Percentiles rank a stretch among this genome's conserved stretches.
These are phyloP conservation scores for Yponomeuta malinellus DNA, from an alignment of 2,888 invertebrate genomes.

Conservation along the genomic window DNA sequence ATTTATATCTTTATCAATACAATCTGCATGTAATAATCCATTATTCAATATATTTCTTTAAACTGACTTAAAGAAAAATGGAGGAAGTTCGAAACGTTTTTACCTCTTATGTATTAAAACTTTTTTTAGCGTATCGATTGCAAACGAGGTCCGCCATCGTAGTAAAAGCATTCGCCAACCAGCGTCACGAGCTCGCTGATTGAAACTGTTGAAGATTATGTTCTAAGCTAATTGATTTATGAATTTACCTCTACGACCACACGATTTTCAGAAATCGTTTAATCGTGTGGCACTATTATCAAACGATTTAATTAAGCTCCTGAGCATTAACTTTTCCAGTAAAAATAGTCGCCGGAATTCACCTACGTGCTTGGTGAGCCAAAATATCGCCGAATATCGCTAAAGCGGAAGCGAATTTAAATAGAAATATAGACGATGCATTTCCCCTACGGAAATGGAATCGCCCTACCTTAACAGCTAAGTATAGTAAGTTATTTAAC, in stretches of 20 bases:
- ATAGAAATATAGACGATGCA: constrained; percentile 58
- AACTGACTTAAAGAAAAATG: no score
- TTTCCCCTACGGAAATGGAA: constrained; percentile 63
- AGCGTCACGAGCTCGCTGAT: no score
- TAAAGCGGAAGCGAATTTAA: constrained; percentile 59
- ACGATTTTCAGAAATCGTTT: background rate
- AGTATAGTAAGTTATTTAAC: background rate
- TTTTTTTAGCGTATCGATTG: no score
- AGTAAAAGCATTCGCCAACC: no score
- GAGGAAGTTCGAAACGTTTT: no score
- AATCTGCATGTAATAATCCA: constrained; percentile 20
- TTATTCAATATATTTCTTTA: constrained; percentile 6
- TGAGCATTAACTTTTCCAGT: background rate
- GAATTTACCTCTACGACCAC: background rate
- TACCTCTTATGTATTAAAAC: no score
- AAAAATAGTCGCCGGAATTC: background rate
- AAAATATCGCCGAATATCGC: background rate
- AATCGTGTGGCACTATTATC: background rate
- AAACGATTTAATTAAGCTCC: background rate
- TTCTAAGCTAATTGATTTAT: background rate
- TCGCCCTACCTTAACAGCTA: constrained; percentile 29
- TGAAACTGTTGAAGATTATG: background rate
- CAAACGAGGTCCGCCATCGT: no score
- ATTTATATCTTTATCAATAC: constrained; percentile 29
- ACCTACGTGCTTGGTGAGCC: background rate